Evolutionary conservation across 2,888 invertebrate species (phyloP), one percentile per base, ranked within the genome.

Genomic region (Trichopria drosophilae): DNA sequence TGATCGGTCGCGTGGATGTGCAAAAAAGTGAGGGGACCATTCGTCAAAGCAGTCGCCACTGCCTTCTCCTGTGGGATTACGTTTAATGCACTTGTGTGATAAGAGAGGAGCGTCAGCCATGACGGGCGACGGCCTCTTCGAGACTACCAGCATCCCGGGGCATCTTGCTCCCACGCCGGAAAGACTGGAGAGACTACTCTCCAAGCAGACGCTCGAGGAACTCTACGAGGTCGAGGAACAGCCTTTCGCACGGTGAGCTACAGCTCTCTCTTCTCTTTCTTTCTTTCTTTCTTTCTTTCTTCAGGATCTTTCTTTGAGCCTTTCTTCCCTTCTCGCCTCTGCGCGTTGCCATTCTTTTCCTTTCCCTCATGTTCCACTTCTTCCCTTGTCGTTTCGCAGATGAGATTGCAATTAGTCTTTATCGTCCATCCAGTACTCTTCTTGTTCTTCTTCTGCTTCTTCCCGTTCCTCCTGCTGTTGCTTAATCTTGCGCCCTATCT

Each of bases 191-290:
- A 71, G 73, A 66, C 71, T 75, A 57, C 72, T 75, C 63, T 70
- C 73, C 64, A 74, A 73, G 64, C 71, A 71, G 65, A 70, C 67
- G 61, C 73, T 75, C 63, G 75, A 74, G 65, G 74, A 75, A 47
- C 72, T 75, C 57, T 75, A 75, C 65, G 74, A 75, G 63, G 75
- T 75, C 65, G 75, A 74, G 71, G 73, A 75, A 65, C 74, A 74
- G 63, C 75, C 75, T 66, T 74, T 75, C 68, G 75, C 75, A 66
- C 67, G 75, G 75, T 75, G 56, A 72, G 66, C 46, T 31, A 24
- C 23, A 18, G 36, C 5, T 20, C 24, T 13, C 24, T 10, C 15
- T 18, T 26, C 12, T 19, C 6, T 22, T 3, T 22, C 15, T 29
- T 31, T 6, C 13, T 19, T 16, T 18, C 29, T n/a, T 41, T 22